phyloP scores from a whole-genome alignment of 2,113 vertebrate genomes.

The Hassar affinis region DNA sequence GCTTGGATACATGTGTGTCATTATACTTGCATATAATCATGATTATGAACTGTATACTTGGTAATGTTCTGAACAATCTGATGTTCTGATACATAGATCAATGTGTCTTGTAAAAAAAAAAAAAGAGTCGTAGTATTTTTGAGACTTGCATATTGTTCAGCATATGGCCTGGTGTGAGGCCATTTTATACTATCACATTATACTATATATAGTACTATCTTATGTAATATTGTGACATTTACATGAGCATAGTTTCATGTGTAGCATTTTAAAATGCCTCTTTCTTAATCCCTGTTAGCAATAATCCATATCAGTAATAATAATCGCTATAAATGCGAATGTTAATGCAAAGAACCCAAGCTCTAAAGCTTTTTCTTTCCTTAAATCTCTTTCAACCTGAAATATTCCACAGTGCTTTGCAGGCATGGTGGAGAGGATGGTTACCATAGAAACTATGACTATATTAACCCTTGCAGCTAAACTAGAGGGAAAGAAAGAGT shows the following conservation, averaged over 20 bases:
- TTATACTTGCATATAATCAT: conserved; percentile 14
- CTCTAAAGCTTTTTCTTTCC: neutral
- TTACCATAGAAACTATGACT: conserved; percentile 67
- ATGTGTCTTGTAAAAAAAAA: neutral
- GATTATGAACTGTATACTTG: neutral
- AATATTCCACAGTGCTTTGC: conserved; percentile 42
- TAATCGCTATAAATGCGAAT: neutral
- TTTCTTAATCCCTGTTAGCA: neutral
- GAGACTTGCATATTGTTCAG: neutral
- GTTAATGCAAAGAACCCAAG: neutral
- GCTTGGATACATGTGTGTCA: conserved; percentile 3
- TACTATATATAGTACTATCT: neutral
- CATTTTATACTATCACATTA: neutral
- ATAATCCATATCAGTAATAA: neutral
- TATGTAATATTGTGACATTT: neutral
- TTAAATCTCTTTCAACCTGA: conserved; percentile 2
- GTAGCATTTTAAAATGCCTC: neutral
- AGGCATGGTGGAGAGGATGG: conserved; percentile 51
- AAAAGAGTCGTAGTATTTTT: neutral
- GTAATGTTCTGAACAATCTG: neutral
- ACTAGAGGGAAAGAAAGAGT: conserved; percentile 24
- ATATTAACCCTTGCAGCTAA: conserved; percentile 50
- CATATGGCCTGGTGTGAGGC: neutral
- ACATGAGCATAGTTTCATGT: neutral
- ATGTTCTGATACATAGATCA: neutral